phyloP scores from a whole-genome alignment of 1,140 invertebrate genomes.

The Geopemphigus sp. region DNA sequence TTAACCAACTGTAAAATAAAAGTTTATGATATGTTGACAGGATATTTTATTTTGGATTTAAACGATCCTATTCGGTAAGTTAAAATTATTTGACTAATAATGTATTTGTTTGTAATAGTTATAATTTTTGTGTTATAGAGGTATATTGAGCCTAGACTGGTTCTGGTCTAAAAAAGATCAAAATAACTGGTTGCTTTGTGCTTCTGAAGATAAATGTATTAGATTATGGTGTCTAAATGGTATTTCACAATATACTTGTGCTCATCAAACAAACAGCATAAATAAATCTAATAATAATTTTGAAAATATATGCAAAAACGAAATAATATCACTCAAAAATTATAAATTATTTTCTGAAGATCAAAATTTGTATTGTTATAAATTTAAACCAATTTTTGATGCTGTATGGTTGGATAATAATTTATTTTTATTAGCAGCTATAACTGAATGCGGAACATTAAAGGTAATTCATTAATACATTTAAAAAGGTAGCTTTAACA shows the following conservation, averaged over 20 bases:
- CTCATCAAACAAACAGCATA: not conserved
- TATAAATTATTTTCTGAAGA: conserved; percentile 14
- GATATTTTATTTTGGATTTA: conserved; percentile 24
- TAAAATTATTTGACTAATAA: not conserved
- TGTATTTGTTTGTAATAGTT: not conserved
- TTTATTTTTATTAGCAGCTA: conserved; percentile 20
- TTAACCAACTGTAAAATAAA: conserved; percentile 31
- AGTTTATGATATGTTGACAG: conserved; percentile 24
- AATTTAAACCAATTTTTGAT: conserved; percentile 38
- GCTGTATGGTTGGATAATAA: conserved; percentile 27
- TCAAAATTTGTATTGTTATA: conserved; percentile 31
- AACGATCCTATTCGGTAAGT: conserved; percentile 33
- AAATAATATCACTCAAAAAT: conserved; percentile 9
- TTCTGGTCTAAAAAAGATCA: conserved; percentile 27
- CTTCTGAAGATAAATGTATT: conserved; percentile 31
- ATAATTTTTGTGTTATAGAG: not conserved
- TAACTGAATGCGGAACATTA: conserved; percentile 35
- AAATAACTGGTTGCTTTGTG: conserved; percentile 31
- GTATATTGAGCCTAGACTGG: conserved; percentile 19
- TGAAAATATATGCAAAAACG: conserved; percentile 18
- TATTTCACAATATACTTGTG: conserved; percentile 10
- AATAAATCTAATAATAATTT: not conserved
- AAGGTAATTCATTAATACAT: conserved; percentile 20
- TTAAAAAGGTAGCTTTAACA: not conserved
- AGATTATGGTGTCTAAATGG: conserved; percentile 26